These are phyloP conservation scores for Smutsia gigantea DNA, from an alignment of 2,797 vertebrate species.

Conservation along the genomic window DNA sequence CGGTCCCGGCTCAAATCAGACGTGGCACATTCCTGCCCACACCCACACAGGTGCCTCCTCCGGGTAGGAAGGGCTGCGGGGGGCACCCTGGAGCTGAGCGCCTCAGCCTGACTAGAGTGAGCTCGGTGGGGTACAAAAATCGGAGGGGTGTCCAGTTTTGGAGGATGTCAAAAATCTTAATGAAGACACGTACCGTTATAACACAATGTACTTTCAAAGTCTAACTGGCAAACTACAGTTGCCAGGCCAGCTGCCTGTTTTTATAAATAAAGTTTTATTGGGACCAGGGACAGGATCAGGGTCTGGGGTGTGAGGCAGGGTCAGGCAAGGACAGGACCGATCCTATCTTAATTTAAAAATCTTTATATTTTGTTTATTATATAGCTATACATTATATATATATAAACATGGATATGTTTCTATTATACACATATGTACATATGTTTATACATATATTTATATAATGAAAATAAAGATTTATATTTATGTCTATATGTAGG, in stretches of 20 bases:
- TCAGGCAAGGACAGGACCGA: background rate
- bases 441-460: background rate
- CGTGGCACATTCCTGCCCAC: slow-evolving; percentile 55
- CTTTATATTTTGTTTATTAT: background rate
- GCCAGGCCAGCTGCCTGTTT: background rate
- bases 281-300: background rate
- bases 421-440: background rate
- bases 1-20: fast-evolving
- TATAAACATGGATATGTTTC: too few relatives aligned
- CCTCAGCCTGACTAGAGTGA: background rate
- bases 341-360: background rate
- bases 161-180: background rate
- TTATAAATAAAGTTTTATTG: background rate
- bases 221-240: background rate
- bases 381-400: too few relatives aligned
- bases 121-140: fast-evolving
- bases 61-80: fast-evolving
- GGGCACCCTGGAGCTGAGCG: background rate
- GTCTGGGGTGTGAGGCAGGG: background rate
- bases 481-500: background rate
- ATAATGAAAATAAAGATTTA: background rate
- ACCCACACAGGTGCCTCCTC: slow-evolving; percentile 61
- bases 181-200: background rate
- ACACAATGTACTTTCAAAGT: background rate
- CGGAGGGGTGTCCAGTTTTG: background rate